Evolutionary conservation across 2,797 vertebrate species (phyloP), one percentile per base, ranked within the genome.

Genomic region (Sciaenops ocellatus): DNA sequence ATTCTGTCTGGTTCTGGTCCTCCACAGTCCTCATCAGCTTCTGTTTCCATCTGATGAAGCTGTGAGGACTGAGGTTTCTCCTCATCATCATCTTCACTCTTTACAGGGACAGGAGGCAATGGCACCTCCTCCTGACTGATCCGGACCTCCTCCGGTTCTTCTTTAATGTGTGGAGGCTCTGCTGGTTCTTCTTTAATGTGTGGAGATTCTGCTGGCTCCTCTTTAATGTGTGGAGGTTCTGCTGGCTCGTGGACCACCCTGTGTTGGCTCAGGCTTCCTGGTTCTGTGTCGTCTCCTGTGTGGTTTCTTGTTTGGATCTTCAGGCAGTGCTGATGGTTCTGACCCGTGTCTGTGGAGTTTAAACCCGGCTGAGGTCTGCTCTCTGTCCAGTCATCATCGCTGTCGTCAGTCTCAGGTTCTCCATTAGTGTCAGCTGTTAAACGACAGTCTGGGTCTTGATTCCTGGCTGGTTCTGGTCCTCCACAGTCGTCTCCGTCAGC

Each of bases 21-120:
- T 34, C 34, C 34, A 34, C 34, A 34, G 34, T 8, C 34, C 34
- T 34, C 28, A 70, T 20, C 50, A 28, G 41, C 4, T 56, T 42
- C 34, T 22, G 3, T 42, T 10, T 46, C 7, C 22, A 28, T 28
- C 9, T 41, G 30, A 11, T 46, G 28, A 50, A 71, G 26, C 20
- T 38, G 68, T 47, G 60, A 64, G 18, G 24, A 44, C 51, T 20
- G 60, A 73, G 51, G 18, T 24, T 42, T 26, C 57, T 52, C 68
- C 18, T 65, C 68, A 18, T 76, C 62, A 4, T 72, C 66, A 3
- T 68, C 44, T 28, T 71, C 67, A 66, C 54, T 81, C 73, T 71
- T 80, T 47, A 75, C 46, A 41, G 44, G 7, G 20, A 59, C 54
- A 73, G 52, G 26, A 55, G n/a, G 17, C 41, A 54, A 42, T 3